Evolutionary conservation across 2,797 vertebrate species (phyloP).

Genomic region (Falco biarmicus): DNA sequence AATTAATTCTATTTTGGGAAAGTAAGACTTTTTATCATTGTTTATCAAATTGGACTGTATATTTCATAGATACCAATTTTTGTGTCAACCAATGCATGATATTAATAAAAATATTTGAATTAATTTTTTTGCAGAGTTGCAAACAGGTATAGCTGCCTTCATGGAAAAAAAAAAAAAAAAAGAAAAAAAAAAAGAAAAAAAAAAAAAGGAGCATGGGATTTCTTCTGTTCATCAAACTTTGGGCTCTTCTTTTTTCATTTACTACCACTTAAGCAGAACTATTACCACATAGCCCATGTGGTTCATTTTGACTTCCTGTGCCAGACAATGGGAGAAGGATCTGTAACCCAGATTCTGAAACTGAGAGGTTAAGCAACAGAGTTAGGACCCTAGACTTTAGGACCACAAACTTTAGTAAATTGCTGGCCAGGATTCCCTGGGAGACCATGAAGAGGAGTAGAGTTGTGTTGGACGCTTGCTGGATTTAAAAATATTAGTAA

Average conservation of each 20-base stretch:
- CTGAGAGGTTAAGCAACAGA: rapidly evolving
- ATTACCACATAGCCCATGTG: not conserved
- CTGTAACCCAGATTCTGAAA: not conserved
- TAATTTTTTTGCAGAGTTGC: not conserved
- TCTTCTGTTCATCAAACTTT: not conserved
- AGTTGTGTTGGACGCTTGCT: not conserved
- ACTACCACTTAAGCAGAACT: not conserved
- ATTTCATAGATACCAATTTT: not conserved
- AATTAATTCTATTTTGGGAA: not conserved
- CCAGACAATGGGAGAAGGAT: not conserved
- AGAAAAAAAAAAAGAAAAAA: too few species aligned
- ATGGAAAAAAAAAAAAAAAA: not conserved
- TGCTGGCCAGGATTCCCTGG: not conserved
- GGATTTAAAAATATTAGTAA: not conserved
- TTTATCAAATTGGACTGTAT: not conserved
- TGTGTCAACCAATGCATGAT: not conserved
- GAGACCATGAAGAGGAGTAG: not conserved
- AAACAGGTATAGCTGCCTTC: not conserved
- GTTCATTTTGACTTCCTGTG: not conserved
- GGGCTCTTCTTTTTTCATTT: not conserved
- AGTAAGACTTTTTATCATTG: not conserved
- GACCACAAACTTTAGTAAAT: not conserved
- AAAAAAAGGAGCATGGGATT: not conserved
- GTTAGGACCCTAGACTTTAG: not conserved
- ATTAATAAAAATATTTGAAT: not conserved